Percentiles rank a stretch among this genome's conserved stretches.
Conservation (phyloP, 2,113 vertebrate genomes). For the Harpagus bidentatus region DNA sequence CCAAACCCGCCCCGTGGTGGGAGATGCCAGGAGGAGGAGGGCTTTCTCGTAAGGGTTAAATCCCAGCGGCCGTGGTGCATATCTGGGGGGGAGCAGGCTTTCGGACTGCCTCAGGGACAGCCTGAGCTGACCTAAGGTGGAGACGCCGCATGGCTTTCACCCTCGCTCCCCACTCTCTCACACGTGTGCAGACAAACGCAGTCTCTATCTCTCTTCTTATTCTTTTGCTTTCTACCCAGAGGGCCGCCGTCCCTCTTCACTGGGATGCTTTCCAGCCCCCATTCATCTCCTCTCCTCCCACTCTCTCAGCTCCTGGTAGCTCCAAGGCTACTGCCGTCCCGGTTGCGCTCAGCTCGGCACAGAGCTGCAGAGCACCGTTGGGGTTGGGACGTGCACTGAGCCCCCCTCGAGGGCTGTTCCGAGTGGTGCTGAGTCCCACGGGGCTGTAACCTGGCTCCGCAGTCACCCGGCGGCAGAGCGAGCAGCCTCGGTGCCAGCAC, state of each 20-base stretch:
- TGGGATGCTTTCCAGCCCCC: not conserved
- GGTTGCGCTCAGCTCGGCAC: not conserved
- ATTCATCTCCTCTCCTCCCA: not conserved
- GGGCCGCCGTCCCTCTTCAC: not conserved
- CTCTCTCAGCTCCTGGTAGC: not conserved
- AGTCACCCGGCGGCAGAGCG: not conserved
- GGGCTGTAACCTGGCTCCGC: not conserved
- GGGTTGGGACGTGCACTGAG: not conserved
- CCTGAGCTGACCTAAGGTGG: not conserved
- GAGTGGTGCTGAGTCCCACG: fast-evolving
- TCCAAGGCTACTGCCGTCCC: fast-evolving
- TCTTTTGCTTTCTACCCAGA: not conserved
- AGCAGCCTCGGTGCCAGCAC: not conserved
- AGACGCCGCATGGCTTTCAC: not conserved
- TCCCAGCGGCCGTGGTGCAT: fast-evolving
- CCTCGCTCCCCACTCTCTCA: not conserved
- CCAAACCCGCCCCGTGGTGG: fast-evolving
- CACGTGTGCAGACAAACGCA: fast-evolving
- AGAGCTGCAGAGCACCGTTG: not conserved
- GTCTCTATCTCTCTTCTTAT: not conserved
- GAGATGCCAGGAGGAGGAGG: not conserved
- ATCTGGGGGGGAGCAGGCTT: not conserved
- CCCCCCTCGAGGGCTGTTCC: not conserved
- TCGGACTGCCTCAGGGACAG: not conserved
- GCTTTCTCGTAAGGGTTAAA: not conserved